These are phyloP conservation scores for Ceramica pisi DNA, from an alignment of 2,888 invertebrate genomes.

Conservation along the genomic window DNA sequence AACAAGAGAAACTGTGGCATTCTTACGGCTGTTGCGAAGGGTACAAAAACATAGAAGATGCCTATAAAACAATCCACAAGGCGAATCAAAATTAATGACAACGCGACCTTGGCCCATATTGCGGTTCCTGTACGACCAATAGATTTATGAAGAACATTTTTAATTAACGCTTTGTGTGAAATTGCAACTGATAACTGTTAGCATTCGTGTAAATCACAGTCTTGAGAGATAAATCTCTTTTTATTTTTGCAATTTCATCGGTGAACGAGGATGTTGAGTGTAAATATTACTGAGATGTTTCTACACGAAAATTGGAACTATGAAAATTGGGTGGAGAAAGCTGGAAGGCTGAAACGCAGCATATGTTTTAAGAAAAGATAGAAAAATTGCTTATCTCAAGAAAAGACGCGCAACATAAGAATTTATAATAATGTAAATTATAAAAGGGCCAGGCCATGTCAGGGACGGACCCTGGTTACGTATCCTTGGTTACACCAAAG, in stretches of 20 bases:
- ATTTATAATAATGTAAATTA: too few relatives aligned
- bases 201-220: slow-evolving; percentile 41
- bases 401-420: too few relatives aligned
- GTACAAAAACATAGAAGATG: slow-evolving; percentile 57
- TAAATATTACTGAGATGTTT: slow-evolving; percentile 25
- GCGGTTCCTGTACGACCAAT: slow-evolving; percentile 55
- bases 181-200: slow-evolving; percentile 50
- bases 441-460: too few relatives aligned
- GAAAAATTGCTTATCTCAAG: too few relatives aligned
- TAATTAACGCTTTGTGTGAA: slow-evolving; percentile 60
- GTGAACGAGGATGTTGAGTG: slow-evolving; percentile 8
- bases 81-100: slow-evolving; percentile 74
- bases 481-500: too few relatives aligned
- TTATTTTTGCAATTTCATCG: slow-evolving; percentile 39
- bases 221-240: slow-evolving; percentile 43
- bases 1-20: slow-evolving; percentile 11
- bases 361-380: too few relatives aligned
- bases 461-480: too few relatives aligned
- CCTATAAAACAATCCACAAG: slow-evolving; percentile 74
- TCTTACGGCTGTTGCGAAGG: slow-evolving; percentile 54
- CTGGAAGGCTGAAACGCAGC: neutral
- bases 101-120: slow-evolving; percentile 76
- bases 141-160: slow-evolving; percentile 63
- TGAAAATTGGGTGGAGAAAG: slow-evolving; percentile 5
- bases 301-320: neutral